Conservation (phyloP, 2,113 vertebrate species). For the Heteronetta atricapilla region DNA sequence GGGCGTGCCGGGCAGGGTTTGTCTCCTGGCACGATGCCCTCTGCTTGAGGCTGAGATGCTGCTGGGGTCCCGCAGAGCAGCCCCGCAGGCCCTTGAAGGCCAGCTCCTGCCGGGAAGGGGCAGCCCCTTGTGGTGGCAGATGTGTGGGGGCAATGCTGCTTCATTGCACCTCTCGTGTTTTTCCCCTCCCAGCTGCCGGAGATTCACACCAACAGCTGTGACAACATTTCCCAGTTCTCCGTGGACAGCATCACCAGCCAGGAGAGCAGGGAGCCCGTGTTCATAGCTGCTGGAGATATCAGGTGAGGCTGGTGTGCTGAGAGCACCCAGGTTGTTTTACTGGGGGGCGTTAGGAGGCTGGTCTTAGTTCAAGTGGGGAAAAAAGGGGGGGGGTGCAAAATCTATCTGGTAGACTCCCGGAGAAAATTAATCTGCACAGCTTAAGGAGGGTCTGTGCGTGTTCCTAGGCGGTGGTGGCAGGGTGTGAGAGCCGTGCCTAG, state of each 20-base stretch:
- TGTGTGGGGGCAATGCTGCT: rapidly evolving
- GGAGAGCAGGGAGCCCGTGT: constrained; percentile 94
- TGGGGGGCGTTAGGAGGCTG: background rate
- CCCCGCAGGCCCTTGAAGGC: rapidly evolving
- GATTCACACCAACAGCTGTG: constrained; percentile 92
- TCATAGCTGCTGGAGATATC: constrained; percentile 95
- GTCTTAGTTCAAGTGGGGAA: background rate
- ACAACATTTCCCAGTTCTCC: constrained; percentile 98
- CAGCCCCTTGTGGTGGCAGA: background rate
- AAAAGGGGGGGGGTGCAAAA: rapidly evolving
- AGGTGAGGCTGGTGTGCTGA: constrained; percentile 69
- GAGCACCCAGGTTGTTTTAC: background rate
- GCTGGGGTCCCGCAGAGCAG: rapidly evolving
- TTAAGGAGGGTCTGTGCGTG: background rate
- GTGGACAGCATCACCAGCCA: constrained; percentile 98
- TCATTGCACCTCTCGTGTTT: background rate
- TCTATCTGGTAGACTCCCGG: background rate
- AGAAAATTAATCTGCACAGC: rapidly evolving
- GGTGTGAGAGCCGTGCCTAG: rapidly evolving
- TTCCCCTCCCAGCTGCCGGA: constrained; percentile 84
- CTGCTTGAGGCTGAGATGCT: background rate
- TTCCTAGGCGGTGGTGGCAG: background rate
- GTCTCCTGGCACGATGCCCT: background rate
- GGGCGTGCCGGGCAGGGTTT: rapidly evolving
- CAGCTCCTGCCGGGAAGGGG: background rate